These are phyloP conservation scores for Melipona quadrifasciata DNA, from an alignment of 1,140 invertebrate species.

Conservation along the genomic window DNA sequence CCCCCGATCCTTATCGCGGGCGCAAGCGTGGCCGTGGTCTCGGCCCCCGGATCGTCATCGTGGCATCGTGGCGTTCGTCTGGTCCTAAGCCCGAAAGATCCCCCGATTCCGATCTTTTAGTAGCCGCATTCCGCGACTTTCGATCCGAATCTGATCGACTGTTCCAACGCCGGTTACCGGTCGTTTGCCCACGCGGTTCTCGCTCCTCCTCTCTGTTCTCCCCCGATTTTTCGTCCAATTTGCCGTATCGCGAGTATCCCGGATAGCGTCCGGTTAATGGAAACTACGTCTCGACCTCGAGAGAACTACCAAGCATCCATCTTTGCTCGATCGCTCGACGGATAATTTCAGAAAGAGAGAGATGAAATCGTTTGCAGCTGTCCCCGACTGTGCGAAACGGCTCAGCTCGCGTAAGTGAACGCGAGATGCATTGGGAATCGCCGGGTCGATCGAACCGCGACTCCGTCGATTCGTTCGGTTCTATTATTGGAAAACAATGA, in stretches of 20 bases:
- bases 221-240: conserved; percentile 12
- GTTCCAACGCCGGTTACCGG: not conserved
- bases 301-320: conserved; percentile 44
- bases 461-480: not conserved
- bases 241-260: not conserved
- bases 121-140: conserved; percentile 42
- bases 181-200: not conserved
- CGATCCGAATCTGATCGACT: conserved; percentile 59
- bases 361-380: conserved; percentile 16
- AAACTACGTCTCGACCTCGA: conserved; percentile 44
- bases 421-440: not conserved
- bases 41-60: conserved; percentile 19
- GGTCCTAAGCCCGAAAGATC: conserved; percentile 50
- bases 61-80: conserved; percentile 48
- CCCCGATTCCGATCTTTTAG: conserved; percentile 21
- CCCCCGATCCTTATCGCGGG: conserved; percentile 43
- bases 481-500: conserved; percentile 3
- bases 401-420: not conserved
- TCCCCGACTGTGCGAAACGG: not conserved
- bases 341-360: not conserved
- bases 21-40: conserved; percentile 36
- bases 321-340: conserved; percentile 3
- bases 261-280: conserved; percentile 54
- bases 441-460: not conserved
- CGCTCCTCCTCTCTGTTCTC: not conserved